phyloP scores from a whole-genome alignment of 2,888 invertebrate species.

The Cantharis lateralis region DNA sequence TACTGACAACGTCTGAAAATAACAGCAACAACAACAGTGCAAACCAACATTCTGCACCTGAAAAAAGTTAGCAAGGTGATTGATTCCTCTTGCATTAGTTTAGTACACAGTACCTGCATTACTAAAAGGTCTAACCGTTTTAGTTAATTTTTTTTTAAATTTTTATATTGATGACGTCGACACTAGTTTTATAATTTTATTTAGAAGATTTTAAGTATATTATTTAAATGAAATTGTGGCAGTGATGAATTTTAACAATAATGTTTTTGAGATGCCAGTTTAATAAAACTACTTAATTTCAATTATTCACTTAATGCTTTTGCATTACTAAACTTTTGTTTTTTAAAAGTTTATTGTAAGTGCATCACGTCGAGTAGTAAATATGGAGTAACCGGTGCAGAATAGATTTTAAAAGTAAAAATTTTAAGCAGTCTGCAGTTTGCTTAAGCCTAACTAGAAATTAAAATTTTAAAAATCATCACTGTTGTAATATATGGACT shows the following conservation, averaged over 20 bases:
- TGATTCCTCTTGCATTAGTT: not conserved
- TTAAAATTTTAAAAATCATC: not conserved
- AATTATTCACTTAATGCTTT: not conserved
- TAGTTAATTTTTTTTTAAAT: not conserved
- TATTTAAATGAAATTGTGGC: not conserved
- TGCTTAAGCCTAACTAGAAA: not conserved
- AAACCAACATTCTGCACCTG: slow-evolving; percentile 18
- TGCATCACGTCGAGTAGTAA: not conserved
- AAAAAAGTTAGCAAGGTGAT: slow-evolving; percentile 21
- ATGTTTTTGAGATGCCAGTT: not conserved
- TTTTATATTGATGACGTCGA: not conserved
- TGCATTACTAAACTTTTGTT: slow-evolving; percentile 24
- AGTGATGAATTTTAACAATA: not conserved
- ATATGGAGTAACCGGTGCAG: not conserved
- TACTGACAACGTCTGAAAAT: slow-evolving; percentile 52
- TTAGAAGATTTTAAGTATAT: not conserved
- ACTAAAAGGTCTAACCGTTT: slow-evolving; percentile 5
- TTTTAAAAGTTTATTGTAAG: slow-evolving; percentile 17
- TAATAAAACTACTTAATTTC: not conserved
- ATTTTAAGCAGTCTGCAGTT: not conserved
- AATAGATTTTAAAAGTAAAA: not conserved
- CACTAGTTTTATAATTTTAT: not conserved
- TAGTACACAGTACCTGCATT: slow-evolving; percentile 12
- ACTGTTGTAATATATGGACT: not conserved
- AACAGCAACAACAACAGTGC: slow-evolving; percentile 35